These are phyloP conservation scores for Protophormia terraenovae DNA, from an alignment of 2,888 invertebrate genomes.

Conservation along the genomic window DNA sequence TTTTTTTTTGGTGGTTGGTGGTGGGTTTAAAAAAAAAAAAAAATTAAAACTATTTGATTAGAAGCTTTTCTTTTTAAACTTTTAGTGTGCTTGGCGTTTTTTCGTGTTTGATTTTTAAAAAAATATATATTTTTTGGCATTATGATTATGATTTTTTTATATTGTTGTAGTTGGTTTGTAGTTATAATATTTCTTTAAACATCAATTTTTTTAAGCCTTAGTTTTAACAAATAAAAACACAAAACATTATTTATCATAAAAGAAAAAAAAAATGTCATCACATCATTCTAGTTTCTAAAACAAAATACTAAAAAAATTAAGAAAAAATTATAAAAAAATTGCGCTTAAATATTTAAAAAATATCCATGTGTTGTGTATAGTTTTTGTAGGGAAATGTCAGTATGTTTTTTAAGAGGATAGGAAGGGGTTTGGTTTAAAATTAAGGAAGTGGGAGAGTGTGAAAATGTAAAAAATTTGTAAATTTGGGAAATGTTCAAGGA, in stretches of 20 bases:
- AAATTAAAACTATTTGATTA: constrained; percentile 16
- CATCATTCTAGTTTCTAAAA: constrained; percentile 58
- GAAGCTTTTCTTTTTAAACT: constrained; percentile 36
- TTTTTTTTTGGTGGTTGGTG: constrained; percentile 33
- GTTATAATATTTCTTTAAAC: not conserved
- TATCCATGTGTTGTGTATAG: not conserved
- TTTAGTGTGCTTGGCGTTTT: constrained; percentile 57
- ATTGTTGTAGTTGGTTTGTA: constrained; percentile 16
- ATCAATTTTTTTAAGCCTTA: constrained; percentile 41
- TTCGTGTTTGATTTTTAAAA: constrained; percentile 30
- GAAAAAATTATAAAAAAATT: constrained; percentile 23
- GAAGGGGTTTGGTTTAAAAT: not conserved
- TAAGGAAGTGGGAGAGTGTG: not conserved
- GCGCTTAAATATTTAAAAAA: constrained; percentile 15
- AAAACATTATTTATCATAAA: constrained; percentile 62
- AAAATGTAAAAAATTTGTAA: no score
- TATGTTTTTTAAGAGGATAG: not conserved
- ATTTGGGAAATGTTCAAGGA: no score
- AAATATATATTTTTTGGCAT: constrained; percentile 40
- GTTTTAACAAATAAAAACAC: constrained; percentile 67
- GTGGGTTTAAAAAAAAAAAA: constrained; percentile 39
- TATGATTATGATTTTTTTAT: constrained; percentile 60
- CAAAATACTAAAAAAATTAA: constrained; percentile 29
- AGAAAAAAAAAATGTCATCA: constrained; percentile 56
- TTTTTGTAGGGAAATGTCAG: not conserved